These are phyloP conservation scores for Tychaedon coryphoeus DNA, from an alignment of 2,113 vertebrate genomes.

Conservation along the genomic window DNA sequence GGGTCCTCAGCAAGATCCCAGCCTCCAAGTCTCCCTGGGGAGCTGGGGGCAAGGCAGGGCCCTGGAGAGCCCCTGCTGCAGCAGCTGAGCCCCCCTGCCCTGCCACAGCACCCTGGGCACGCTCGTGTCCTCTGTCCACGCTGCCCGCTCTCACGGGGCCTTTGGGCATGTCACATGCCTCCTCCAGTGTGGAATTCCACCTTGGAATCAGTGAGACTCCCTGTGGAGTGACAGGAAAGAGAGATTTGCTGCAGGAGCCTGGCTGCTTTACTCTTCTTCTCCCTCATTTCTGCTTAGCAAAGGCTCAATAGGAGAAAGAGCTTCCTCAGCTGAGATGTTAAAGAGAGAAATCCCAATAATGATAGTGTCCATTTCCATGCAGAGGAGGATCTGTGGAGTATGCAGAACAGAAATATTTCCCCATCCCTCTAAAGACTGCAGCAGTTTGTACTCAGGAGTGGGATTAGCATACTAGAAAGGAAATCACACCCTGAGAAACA, in stretches of 20 bases:
- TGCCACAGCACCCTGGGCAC: accelerated
- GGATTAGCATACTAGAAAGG: constrained; percentile 10
- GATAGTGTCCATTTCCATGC: constrained; percentile 58
- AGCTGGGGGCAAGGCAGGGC: background rate
- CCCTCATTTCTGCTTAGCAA: background rate
- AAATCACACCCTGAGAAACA: background rate
- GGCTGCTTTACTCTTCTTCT: background rate
- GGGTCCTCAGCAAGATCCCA: background rate
- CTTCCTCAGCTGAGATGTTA: background rate
- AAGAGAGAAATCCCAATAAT: constrained; percentile 27
- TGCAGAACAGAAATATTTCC: constrained; percentile 61
- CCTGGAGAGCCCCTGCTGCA: accelerated
- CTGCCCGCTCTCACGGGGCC: background rate
- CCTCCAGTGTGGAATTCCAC: background rate
- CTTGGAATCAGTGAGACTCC: background rate
- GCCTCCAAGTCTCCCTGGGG: background rate
- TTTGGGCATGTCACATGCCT: background rate
- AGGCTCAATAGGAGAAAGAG: background rate
- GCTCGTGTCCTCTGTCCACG: accelerated
- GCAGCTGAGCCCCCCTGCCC: background rate
- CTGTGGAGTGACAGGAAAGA: background rate
- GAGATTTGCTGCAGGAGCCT: background rate
- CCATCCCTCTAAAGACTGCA: constrained; percentile 28
- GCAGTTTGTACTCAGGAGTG: constrained; percentile 52
- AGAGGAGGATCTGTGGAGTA: constrained; percentile 64